Conservation (phyloP, 2,797 vertebrate species). For the Ispidina lecontei region DNA sequence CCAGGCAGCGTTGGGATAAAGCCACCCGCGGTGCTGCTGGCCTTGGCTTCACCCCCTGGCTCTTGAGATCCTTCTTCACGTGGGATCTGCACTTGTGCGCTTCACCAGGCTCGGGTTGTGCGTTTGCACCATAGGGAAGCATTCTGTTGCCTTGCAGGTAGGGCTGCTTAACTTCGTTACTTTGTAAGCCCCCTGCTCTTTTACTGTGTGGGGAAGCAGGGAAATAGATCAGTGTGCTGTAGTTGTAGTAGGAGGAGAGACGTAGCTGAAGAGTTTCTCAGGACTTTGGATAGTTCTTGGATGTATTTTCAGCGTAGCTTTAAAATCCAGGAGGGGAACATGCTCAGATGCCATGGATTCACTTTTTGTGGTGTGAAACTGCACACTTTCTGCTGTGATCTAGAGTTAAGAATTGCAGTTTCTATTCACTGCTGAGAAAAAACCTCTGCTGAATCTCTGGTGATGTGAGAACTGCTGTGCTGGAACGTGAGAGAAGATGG, state of each 20-base stretch:
- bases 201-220: accelerated
- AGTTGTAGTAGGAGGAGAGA: not conserved
- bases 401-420: not conserved
- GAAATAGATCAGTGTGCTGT: no score
- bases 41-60: accelerated
- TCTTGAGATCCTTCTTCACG: accelerated
- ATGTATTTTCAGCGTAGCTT: accelerated
- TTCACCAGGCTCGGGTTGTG: not conserved
- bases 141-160: accelerated
- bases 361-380: not conserved
- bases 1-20: accelerated
- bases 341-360: accelerated
- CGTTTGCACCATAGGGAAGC: accelerated
- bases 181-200: not conserved
- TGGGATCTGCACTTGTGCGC: accelerated
- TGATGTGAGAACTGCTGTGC: not conserved
- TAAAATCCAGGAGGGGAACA: not conserved
- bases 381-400: not conserved
- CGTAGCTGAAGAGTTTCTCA: not conserved
- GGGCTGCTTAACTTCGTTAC: accelerated
- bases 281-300: not conserved
- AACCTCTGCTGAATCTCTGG: accelerated
- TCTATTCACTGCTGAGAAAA: accelerated
- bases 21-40: accelerated
- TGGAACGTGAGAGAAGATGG: no score